Evolutionary conservation across 2,888 invertebrate species (phyloP), one percentile per base, ranked within the genome.

Genomic region (Horisme vitalbata): DNA sequence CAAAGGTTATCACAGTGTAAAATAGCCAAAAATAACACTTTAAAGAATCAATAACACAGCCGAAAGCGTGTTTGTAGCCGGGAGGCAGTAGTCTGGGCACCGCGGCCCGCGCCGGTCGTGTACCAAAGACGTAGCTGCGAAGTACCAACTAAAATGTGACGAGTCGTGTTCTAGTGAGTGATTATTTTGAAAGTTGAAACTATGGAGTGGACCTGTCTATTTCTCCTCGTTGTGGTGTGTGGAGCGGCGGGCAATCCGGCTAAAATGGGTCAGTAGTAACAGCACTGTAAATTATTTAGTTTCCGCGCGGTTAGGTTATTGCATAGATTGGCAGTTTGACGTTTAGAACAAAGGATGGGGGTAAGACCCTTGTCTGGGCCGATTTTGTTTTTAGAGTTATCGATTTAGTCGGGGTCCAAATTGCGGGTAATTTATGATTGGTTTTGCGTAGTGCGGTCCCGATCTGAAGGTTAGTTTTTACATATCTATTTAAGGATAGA

Each of bases 241-340:
- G 58, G 70, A 47, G 83, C 65, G 52, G 63, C 63, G 48, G 80
- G 78, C 51, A 88, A 87, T 70, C 88, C 88, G 43, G 84, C 87
- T 45, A 89, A 89, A 85, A 83, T 85, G 79, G 88, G 88, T 87
- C 68, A 84, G 88, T n/a, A n/a, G n/a, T n/a, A n/a, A n/a, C n/a
- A n/a, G n/a, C 85, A 73, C 63, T 71, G 7, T 31, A 45, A 75
- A 75, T 79, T 71, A 79, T 78, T 75, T 76, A 75, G 71, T 75
- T 75, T 71, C 61, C 59, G 61, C 57, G 57, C 58, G 67, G 67
- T 66, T 68, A 57, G 69, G 58, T 67, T 71, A 71, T 70, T 68
- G 66, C 63, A 68, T 66, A 68, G 71, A 73, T 73, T 71, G 70
- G 68, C 70, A 71, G 71, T 71, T 73, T 70, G 71, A 68, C 63